Evolutionary conservation across 2,888 invertebrate species (phyloP).

Genomic region (Trypoxylon attenuatum): DNA sequence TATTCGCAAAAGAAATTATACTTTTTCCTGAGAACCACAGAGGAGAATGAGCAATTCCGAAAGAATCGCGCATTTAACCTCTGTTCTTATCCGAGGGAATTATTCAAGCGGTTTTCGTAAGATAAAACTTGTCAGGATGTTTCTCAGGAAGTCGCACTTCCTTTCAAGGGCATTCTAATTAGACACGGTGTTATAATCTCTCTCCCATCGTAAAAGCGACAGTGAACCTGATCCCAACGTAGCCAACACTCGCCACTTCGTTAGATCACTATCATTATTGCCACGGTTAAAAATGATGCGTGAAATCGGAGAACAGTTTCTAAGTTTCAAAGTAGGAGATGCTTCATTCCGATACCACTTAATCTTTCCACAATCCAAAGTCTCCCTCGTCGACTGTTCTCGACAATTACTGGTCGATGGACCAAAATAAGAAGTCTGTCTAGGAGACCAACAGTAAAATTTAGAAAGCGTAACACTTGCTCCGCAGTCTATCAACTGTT

Average conservation of each 20-base stretch:
- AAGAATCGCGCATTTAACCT: slow-evolving; percentile 13
- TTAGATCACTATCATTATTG: too few species aligned
- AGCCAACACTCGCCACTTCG: too few species aligned
- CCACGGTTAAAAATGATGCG: too few species aligned
- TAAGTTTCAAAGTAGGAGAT: too few species aligned
- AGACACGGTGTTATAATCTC: not conserved
- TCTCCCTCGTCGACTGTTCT: too few species aligned
- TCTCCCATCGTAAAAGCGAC: not conserved
- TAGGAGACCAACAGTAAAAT: slow-evolving; percentile 19
- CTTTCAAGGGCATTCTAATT: slow-evolving; percentile 21
- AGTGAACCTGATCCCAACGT: not conserved
- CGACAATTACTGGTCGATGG: slow-evolving; percentile 20
- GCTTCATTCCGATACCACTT: too few species aligned
- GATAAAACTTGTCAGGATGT: slow-evolving; percentile 33
- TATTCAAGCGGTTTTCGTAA: slow-evolving; percentile 16
- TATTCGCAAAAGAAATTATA: too few species aligned
- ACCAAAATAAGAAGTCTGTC: slow-evolving; percentile 24
- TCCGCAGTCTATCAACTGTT: slow-evolving; percentile 25
- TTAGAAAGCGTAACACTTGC: slow-evolving; percentile 53
- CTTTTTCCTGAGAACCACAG: too few species aligned
- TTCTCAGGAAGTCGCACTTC: slow-evolving; percentile 39
- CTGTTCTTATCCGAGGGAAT: slow-evolving; percentile 22
- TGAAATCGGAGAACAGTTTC: too few species aligned
- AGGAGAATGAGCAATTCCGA: slow-evolving; percentile 36
- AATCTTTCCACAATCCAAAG: too few species aligned